Base-by-base conservation (phyloP, 2,888 invertebrate species). In the Lasioglossum morio region DNA sequence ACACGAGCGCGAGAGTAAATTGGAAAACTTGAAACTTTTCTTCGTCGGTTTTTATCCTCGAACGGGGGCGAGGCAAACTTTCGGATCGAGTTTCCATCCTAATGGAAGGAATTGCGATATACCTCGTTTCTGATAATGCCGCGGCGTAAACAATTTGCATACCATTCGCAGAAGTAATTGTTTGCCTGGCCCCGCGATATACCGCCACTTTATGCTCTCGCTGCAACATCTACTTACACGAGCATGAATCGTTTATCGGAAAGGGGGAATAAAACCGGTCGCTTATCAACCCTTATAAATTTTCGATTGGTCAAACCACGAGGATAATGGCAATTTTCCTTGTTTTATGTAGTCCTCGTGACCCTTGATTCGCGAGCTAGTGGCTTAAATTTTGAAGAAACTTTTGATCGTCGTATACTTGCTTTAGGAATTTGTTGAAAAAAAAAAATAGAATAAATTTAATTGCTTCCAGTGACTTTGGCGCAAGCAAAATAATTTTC, bases 181-280 rank as follows among this genome's bases (percentile, higher is more conserved):
- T 72, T 85, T 83, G 83, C 79, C 83, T 75, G 27, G 82, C 40
- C 69, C 40, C 16, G 40, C 48, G 76, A 40, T 69, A 40, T 69
- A 46, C 23, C 74, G 72, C 34, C 81, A 53, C 46, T 72, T 75
- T 40, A 43, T 66, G 75, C 80, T 84, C 72, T 77, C n/a, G 72
- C 69, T 79, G 57, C 74, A 70, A 82, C 79, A 74, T 72, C 57
- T 86, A 86, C 77, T 81, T 77, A 85, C 84, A 82, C 79, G 40
- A 66, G 76, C 78, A 85, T 74, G 84, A 77, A 72, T 80, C 77
- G 30, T 84, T 80, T 80, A 30, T 74, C 48, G 66, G 70, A 81
- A 74, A 75, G 16, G 60, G 72, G 73, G 27, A 72, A 74, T 66
- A 27, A 74, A 23, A 63, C 43, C 43, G 16, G 72, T 84, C 27